Evolutionary conservation across 92 coral and sea anemone genomes (phyloP), one percentile per base, ranked within the genome.

Genomic region (Parazoanthus darwini): DNA sequence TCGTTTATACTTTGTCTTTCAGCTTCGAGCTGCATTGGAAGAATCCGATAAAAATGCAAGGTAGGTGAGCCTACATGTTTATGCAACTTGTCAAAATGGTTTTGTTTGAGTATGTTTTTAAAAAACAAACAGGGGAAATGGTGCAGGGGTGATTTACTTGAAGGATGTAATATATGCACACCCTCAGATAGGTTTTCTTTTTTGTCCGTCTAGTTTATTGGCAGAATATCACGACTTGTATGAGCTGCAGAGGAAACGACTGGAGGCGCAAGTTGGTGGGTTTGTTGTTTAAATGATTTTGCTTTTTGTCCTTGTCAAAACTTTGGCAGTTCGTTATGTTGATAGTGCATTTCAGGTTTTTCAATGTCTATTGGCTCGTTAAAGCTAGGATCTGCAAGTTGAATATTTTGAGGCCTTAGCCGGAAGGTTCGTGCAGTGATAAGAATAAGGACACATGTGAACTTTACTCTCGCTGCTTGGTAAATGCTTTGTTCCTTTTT

Each of bases 11-110:
- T 72, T 74, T 76, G 13, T 35, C 46, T 51, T 84, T 5, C 74
- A 94, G 94, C 97, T 96, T 23, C 91, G 94, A 87, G 94, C 89
- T 26, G 99, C 99, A 7, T 88, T 96, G 77, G 82, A 91, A 39
- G 99, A 95, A 90, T 96, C 99, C 2, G 98, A 96, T 58, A 96
- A 96, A 89, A 96, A 96, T 65, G 96, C 99, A 56, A 96, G 98
- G 98, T 94, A 91, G 33, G 33, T 29, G 33, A 29, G 33, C 33
- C 33, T 29, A 29, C 33, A 0, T 29, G 33, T 29, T 29, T 58
- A 6, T 59, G 2, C 22, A 14, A 11, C 1, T 54, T 54, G 59
- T 54, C 18, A 11, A 13, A 54, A 54, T 54, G 59, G 18, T 0
- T 54, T 29, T 54, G 59, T 54, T 54, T 7, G 59, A 3, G 16